A percentile compares a stretch with the other conserved stretches of the same genome.
phyloP scores from a whole-genome alignment of 2,797 vertebrate species.

The Epinephelus malabaricus region DNA sequence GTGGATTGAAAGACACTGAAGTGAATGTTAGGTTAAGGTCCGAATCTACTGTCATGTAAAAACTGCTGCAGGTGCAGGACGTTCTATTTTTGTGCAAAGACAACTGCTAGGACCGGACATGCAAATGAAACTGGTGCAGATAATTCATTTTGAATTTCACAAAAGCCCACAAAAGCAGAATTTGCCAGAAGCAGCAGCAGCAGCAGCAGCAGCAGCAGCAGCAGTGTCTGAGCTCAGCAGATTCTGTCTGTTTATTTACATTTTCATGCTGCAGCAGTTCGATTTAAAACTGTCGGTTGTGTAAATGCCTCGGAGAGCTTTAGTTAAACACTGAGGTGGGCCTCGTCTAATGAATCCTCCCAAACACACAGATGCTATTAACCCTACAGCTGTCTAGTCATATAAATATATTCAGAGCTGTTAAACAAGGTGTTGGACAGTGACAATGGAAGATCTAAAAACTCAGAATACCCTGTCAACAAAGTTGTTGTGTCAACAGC shows the following conservation, averaged over 20 bases:
- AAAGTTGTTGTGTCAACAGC: too few relatives aligned
- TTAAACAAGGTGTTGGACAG: background rate
- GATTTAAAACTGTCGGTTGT: background rate
- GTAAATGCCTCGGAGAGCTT: conserved; percentile 9
- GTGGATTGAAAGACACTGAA: conserved; percentile 71
- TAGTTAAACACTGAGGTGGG: background rate
- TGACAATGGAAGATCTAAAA: conserved; percentile 20
- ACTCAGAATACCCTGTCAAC: background rate
- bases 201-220: conserved; percentile 33
- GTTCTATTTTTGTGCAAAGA: conserved; percentile 30
- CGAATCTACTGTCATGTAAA: conserved; percentile 59
- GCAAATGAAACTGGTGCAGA: conserved; percentile 47
- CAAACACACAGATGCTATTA: conserved; percentile 12
- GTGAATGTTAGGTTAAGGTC: conserved; percentile 65
- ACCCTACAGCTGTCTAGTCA: background rate
- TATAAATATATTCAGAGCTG: conserved; percentile 5
- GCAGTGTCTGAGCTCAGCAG: conserved; percentile 38
- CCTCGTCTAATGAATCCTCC: background rate
- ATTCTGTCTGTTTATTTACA: conserved; percentile 23
- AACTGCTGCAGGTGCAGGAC: conserved; percentile 32
- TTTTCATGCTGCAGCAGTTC: conserved; percentile 21
- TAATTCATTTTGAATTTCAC: conserved; percentile 28
- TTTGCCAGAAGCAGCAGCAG: conserved; percentile 35
- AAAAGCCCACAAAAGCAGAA: conserved; percentile 45
- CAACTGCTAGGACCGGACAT: conserved; percentile 21